Base-by-base conservation (phyloP, 2,797 vertebrate species). In the Megaceryle alcyon region DNA sequence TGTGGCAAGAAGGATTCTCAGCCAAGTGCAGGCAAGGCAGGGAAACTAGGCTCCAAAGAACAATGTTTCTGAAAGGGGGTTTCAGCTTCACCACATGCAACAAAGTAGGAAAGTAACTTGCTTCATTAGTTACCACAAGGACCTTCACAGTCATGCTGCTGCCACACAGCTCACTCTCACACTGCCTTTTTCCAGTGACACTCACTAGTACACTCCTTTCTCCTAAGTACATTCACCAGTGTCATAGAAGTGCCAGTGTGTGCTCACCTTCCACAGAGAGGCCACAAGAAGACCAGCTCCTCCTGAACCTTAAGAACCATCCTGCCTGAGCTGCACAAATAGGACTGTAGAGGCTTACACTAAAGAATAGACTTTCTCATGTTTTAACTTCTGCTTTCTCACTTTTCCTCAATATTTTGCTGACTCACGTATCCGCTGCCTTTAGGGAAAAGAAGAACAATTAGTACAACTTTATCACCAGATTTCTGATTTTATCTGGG, bases 71-170 rank as follows among this genome's bases (percentile, higher is more conserved):
- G 49, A 66, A 75, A 41, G 7, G 9, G 5, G 1, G 0, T 12
- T 79, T 73, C 64, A 87, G 14, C 9, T 85, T 48, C 3, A 0
- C 28, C 7, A 1, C 4, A 2, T 8, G 8, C 9, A 25, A 5
- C 19, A 43, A n/a, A 65, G 26, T 14, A 61, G 37, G 25, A 44
- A 43, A 66, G 4, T 17, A 31, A 20, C 21, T 35, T 44, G 25
- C 46, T 56, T 70, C 6, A 2, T 33, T 9, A 35, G 12, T 9
- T 39, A 17, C 41, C 54, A 53, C 56, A 54, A 46, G 25, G 0
- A 0, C 19, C 44, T 64, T 61, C 49, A 14, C 21, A 23, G 10
- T 11, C 48, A 31, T 0, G 0, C 12, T 60, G 22, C 41, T 51
- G 43, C 28, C 35, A 8, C 5, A 1, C 18, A 23, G 1, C 29